Evolutionary conservation across 2,797 vertebrate genomes (phyloP), one percentile per base, ranked within the genome.

Genomic region (Pangasius macronema): DNA sequence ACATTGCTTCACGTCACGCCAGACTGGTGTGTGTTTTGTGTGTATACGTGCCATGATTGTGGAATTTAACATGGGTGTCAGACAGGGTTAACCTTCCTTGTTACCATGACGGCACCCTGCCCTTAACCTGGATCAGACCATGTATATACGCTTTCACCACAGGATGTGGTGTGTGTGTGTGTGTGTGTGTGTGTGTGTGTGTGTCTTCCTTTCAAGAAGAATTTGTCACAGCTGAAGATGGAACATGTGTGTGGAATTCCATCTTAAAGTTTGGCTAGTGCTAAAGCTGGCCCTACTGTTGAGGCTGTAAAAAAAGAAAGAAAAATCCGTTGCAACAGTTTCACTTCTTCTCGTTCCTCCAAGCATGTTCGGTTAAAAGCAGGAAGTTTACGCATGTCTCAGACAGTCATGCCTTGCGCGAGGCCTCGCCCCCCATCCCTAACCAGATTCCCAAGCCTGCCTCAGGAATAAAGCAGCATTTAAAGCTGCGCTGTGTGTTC

Each of bases 381-480:
- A 70, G 85, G 65, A 83, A 57, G 51, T 85, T 86, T 85, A 73
- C 39, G 9, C 51, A 36, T 3, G 75, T 82, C 49, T 39, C 87
- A 70, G 85, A 86, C 55, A 30, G 51, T 85, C 61, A 67, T 24
- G 55, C 79, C 76, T 82, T 87, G 20, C 79, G 24, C 1, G 8
- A 30, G 49, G 81, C 30, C 81, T 82, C 16, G 16, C 24, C 49
- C 36, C 53, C 57, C 59, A 67, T 46, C 80, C 53, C 30, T 53
- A 55, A 51, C 57, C 46, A 67, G 75, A 72, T 89, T 91, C 89
- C 84, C 87, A 85, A 65, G n/a, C 76, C 84, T 39, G 85, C 86
- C 87, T 90, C 83, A 87, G 87, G 88, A 88, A 91, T 91, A 92
- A 92, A 93, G 87, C 86, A 88, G 88, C 88, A 33, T 57, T 87